phyloP scores from a whole-genome alignment of 2,888 invertebrate genomes.

The Apamea epomidion region DNA sequence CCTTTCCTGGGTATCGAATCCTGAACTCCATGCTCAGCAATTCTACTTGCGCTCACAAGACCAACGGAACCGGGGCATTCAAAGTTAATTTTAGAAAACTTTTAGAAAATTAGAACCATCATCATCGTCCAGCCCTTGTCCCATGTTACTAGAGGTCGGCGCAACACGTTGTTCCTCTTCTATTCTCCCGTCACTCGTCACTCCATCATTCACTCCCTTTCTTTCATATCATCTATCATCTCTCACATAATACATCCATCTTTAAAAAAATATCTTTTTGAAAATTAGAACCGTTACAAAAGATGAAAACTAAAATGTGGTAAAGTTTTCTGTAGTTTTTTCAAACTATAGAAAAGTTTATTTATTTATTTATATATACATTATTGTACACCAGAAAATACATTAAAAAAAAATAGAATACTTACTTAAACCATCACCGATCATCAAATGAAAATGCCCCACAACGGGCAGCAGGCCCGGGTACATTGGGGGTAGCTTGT shows the following conservation, averaged over 20 bases:
- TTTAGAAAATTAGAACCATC: background rate
- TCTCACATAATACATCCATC: background rate
- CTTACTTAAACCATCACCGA: constrained; percentile 63
- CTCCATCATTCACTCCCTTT: background rate
- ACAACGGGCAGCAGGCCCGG: constrained; percentile 58
- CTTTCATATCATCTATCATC: background rate
- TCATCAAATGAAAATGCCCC: constrained; percentile 52
- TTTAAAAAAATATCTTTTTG: background rate
- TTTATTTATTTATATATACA: too few species aligned
- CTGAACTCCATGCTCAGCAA: background rate
- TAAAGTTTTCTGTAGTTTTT: too few species aligned
- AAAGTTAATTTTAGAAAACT: background rate
- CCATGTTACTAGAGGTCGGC: background rate
- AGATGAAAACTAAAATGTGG: background rate
- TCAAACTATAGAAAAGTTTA: too few species aligned
- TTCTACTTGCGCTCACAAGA: background rate
- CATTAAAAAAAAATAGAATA: background rate
- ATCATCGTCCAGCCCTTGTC: background rate
- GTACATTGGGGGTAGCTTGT: constrained; percentile 56
- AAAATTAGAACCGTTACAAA: background rate
- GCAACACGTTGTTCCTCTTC: background rate
- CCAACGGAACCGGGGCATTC: background rate
- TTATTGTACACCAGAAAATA: too few species aligned
- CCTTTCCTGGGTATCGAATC: background rate
- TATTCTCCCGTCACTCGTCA: background rate